Base-by-base conservation (phyloP, 2,888 invertebrate species). In the Tachina lurida region DNA sequence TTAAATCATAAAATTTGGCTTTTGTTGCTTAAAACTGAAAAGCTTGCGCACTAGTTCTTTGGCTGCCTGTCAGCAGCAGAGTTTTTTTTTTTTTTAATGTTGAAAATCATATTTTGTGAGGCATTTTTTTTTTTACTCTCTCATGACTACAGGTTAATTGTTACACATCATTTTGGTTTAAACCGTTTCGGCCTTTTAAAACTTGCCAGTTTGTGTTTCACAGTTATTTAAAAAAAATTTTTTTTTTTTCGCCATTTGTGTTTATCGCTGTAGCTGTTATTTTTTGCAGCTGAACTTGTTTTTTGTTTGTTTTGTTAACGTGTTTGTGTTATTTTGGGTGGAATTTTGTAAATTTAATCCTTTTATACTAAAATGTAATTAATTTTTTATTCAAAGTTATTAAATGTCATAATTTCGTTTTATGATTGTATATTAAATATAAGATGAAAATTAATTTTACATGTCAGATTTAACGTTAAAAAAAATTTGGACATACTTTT, bases 101-200 rank as follows among this genome's bases (percentile, higher is more conserved):
- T 63, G n/a, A 82, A 85, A 71, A 73, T 65, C 49, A 65, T 68
- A 43, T 75, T 74, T 63, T 62, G 31, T 62, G 3, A 41, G 43
- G 41, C 15, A 17, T 10, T 43, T 45, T 5, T 31, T 31, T 12
- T 47, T 65, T 63, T 43, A 62, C 22, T 52, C 15, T 78, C 63
- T 71, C 43, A 13, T 71, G 63, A 75, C 47, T 78, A 52, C 85
- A 85, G 82, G 82, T 79, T 85, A 85, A 85, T 85, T 85, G 78
- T 85, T 85, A 75, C 82, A 82, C 78, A 85, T 85, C 74, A 79
- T 75, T 75, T 39, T 79, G 63, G 65, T 52, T 79, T 79, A 67
- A 82, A 79, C 56, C 63, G 58, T 82, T 85, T 82, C 75, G 54
- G n/a, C 52, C 76, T 41, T 74, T 85, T 79, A 82, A 31, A 75